Conservation (phyloP, 2,797 vertebrate species). For the Ptychadena robeensis region DNA sequence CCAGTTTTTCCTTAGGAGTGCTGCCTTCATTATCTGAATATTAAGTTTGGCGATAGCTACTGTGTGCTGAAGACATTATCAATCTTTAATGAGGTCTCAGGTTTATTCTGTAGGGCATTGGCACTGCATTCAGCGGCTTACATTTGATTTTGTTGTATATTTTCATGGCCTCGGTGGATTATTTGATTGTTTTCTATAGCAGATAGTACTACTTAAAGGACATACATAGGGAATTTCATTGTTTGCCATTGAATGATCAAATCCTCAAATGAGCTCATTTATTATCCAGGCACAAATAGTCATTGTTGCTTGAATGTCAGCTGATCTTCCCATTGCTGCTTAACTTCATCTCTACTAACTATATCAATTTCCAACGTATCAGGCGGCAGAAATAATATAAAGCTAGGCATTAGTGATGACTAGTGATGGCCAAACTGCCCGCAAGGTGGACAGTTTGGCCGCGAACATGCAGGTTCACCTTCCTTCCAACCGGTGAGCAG, state of each 20-base stretch:
- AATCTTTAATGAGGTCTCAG: slow-evolving; percentile 3
- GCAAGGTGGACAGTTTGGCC: too few species aligned
- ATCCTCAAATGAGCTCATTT: not conserved
- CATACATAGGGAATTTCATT: not conserved
- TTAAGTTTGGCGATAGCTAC: not conserved
- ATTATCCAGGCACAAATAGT: too few species aligned
- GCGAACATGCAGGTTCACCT: too few species aligned
- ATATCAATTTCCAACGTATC: too few species aligned
- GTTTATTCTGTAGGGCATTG: not conserved
- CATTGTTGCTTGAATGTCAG: too few species aligned
- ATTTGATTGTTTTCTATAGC: not conserved
- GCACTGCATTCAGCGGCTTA: not conserved
- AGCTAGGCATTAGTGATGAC: too few species aligned
- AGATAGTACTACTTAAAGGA: not conserved
- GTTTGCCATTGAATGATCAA: not conserved
- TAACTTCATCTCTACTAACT: too few species aligned
- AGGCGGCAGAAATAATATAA: too few species aligned
- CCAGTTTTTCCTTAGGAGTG: not conserved
- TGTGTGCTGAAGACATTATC: slow-evolving; percentile 2
- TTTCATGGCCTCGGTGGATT: not conserved
- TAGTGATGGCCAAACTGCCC: too few species aligned
- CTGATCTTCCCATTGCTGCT: too few species aligned
- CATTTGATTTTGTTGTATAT: not conserved
- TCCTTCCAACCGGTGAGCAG: too few species aligned
- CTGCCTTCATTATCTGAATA: slow-evolving; percentile 12